phyloP scores from a whole-genome alignment of 2,113 vertebrate species.

The Solea solea region DNA sequence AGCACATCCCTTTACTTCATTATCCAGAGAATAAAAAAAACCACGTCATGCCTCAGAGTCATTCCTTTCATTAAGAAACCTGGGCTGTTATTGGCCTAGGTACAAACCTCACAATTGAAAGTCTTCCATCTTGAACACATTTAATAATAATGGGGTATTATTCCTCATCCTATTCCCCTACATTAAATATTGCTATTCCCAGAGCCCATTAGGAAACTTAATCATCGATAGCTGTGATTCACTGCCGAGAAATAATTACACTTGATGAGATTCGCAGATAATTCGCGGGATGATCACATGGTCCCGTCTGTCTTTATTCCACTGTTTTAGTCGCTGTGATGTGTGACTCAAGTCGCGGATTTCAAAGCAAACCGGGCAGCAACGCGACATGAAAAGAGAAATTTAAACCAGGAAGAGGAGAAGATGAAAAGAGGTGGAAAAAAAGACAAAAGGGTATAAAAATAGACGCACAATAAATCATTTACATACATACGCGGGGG shows the following conservation, averaged over 20 bases:
- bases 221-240: slow-evolving; percentile 61
- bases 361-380: slow-evolving; percentile 9
- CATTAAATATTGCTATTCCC: slow-evolving; percentile 71
- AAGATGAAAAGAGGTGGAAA: slow-evolving; percentile 45
- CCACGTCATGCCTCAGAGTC: slow-evolving; percentile 51
- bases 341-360: not conserved
- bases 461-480: slow-evolving; percentile 67
- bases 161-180: slow-evolving; percentile 59
- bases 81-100: slow-evolving; percentile 57
- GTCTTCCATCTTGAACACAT: slow-evolving; percentile 61
- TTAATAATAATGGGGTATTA: slow-evolving; percentile 71
- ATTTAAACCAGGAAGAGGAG: slow-evolving; percentile 35
- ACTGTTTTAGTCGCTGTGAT: too few species aligned
- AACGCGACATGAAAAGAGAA: slow-evolving; percentile 15
- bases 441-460: slow-evolving; percentile 61
- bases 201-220: slow-evolving; percentile 65
- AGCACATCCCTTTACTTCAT: slow-evolving; percentile 41
- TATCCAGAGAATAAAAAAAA: slow-evolving; percentile 40
- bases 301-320: not conserved
- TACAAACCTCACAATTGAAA: slow-evolving; percentile 64
- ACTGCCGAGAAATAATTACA: slow-evolving; percentile 62
- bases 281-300: slow-evolving; percentile 48
- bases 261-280: slow-evolving; percentile 67
- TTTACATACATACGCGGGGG: slow-evolving; percentile 49
- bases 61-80: slow-evolving; percentile 65